Conservation (phyloP, 2,797 vertebrate genomes). For the Smutsia gigantea region DNA sequence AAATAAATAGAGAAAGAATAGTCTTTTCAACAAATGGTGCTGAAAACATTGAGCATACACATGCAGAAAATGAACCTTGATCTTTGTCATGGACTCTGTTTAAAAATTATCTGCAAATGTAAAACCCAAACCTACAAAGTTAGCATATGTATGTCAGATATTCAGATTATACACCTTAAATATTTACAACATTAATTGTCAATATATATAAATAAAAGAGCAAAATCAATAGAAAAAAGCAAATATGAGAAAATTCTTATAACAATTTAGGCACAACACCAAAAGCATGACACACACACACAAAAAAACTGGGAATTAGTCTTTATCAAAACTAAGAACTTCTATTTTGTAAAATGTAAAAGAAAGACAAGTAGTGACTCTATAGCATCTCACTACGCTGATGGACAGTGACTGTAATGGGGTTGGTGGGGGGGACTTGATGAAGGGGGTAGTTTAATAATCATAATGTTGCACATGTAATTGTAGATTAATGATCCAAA, state of each 20-base stretch:
- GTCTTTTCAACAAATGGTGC: not conserved
- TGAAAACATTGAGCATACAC: accelerated
- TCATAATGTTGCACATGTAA: too few relatives aligned
- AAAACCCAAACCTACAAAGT: not conserved
- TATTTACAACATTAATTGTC: not conserved
- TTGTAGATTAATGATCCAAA: too few relatives aligned
- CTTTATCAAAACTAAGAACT: not conserved
- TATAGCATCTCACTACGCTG: too few relatives aligned
- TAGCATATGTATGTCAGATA: not conserved
- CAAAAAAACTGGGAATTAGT: not conserved
- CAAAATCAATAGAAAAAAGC: not conserved
- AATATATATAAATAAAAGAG: not conserved
- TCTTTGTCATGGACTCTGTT: not conserved
- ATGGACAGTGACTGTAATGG: too few relatives aligned
- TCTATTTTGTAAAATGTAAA: not conserved
- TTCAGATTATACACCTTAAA: not conserved
- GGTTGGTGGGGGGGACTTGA: too few relatives aligned
- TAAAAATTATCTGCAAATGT: not conserved
- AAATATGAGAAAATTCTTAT: not conserved
- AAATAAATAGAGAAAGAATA: not conserved
- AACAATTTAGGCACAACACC: not conserved
- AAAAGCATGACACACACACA: not conserved
- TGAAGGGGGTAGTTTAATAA: too few relatives aligned
- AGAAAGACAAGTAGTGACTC: too few relatives aligned
- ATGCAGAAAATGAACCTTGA: not conserved